These are phyloP conservation scores for Nymphalis io DNA, from an alignment of 1,140 invertebrate genomes.

Conservation along the genomic window DNA sequence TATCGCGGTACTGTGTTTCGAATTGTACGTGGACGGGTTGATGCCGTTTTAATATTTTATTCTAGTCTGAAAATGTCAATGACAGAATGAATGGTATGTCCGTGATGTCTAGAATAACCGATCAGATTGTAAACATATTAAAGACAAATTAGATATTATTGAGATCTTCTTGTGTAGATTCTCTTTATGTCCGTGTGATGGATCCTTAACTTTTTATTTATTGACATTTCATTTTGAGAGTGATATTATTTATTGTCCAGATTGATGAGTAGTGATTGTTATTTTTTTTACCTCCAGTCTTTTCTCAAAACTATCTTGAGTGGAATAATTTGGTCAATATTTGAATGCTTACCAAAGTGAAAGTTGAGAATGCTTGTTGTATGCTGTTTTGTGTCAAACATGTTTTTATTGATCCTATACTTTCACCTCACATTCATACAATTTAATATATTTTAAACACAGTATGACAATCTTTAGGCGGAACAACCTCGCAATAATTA, in stretches of 20 bases:
- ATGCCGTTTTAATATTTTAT: conserved; percentile 60
- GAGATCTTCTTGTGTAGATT: conserved; percentile 7
- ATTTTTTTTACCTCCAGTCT: conserved; percentile 26
- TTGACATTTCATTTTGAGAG: conserved; percentile 43
- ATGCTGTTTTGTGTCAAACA: conserved; percentile 26
- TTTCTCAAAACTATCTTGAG: conserved; percentile 1
- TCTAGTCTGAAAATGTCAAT: conserved; percentile 74
- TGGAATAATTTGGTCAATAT: conserved; percentile 27
- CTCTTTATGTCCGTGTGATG: conserved; percentile 15
- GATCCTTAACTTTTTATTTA: conserved; percentile 48
- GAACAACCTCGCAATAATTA: conserved; percentile 37
- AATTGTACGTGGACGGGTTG: conserved; percentile 51
- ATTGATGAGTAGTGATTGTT: conserved; percentile 34
- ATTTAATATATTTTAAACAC: conserved; percentile 9
- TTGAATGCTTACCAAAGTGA: conserved; percentile 26
- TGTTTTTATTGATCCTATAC: background rate
- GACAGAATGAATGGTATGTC: conserved; percentile 62
- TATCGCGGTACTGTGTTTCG: conserved; percentile 51
- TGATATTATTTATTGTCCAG: conserved; percentile 41
- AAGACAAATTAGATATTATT: conserved; percentile 21
- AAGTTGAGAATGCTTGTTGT: conserved; percentile 25
- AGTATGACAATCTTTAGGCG: conserved; percentile 19
- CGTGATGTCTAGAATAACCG: conserved; percentile 14
- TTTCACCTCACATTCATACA: conserved; percentile 12
- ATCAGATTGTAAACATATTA: conserved; percentile 11